A percentile compares a stretch with the other conserved stretches of the same genome.
phyloP scores from a whole-genome alignment of 2,797 vertebrate species.

The Scyliorhinus canicula region DNA sequence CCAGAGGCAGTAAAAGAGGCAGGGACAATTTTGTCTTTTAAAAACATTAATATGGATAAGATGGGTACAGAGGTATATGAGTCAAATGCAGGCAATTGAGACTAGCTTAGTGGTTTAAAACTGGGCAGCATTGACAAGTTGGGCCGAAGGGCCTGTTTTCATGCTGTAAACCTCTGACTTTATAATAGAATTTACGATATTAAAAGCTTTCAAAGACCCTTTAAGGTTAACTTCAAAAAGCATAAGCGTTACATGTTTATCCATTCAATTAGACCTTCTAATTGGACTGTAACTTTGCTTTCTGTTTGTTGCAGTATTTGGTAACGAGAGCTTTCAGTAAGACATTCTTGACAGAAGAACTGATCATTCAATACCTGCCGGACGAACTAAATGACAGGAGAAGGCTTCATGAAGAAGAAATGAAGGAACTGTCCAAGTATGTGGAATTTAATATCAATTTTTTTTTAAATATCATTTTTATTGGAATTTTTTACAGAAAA shows the following conservation, averaged over 20 bases:
- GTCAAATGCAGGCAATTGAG: too few relatives aligned
- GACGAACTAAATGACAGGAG: conserved; percentile 80
- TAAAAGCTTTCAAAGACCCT: neutral
- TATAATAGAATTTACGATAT: neutral
- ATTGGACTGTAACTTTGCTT: neutral
- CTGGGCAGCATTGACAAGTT: too few relatives aligned
- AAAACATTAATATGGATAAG: too few relatives aligned
- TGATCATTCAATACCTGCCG: conserved; percentile 73
- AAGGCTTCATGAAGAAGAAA: conserved; percentile 84
- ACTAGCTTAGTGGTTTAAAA: too few relatives aligned
- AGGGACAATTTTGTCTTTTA: too few relatives aligned
- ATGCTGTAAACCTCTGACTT: too few relatives aligned
- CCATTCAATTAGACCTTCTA: neutral
- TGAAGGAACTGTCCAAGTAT: conserved; percentile 85
- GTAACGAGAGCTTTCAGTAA: conserved; percentile 79
- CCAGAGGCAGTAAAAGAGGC: too few relatives aligned
- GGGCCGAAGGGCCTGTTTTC: too few relatives aligned
- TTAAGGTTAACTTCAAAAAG: neutral
- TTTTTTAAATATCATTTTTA: neutral
- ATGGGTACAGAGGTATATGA: too few relatives aligned
- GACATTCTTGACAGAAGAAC: conserved; percentile 79
- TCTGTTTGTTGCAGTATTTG: conserved; percentile 65
- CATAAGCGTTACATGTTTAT: neutral
- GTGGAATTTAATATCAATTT: conserved; percentile 44
- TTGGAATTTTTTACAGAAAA: too few relatives aligned